Percentiles rank a stretch among this genome's conserved stretches.
phyloP scores from a whole-genome alignment of 2,888 invertebrate species.

The Luperina testacea region DNA sequence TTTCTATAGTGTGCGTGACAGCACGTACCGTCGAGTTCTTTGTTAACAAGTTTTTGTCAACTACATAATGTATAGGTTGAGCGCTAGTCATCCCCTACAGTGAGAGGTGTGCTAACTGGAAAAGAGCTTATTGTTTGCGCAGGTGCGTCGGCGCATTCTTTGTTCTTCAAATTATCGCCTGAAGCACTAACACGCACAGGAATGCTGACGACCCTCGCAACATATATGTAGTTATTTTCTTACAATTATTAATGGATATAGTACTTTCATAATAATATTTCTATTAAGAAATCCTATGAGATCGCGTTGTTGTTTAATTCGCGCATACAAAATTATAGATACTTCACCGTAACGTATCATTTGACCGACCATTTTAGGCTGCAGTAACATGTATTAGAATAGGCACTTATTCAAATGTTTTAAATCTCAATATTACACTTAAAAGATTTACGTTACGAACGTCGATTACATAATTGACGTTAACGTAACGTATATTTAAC shows the following conservation, averaged over 20 bases:
- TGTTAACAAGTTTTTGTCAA: constrained; percentile 51
- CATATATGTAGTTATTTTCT: constrained; percentile 40
- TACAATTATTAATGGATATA: constrained; percentile 28
- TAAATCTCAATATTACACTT: constrained; percentile 24
- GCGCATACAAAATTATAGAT: constrained; percentile 29
- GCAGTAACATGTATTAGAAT: constrained; percentile 15
- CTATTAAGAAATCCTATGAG: neutral
- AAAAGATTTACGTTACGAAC: constrained; percentile 38
- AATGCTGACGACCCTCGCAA: constrained; percentile 60
- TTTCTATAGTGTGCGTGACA: constrained; percentile 25
- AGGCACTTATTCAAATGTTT: constrained; percentile 21
- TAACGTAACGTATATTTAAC: constrained; percentile 54
- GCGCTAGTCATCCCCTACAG: constrained; percentile 70
- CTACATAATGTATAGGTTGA: constrained; percentile 31
- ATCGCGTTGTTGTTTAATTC: neutral
- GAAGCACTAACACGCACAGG: constrained; percentile 71
- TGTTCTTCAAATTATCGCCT: constrained; percentile 87
- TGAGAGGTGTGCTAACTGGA: constrained; percentile 79
- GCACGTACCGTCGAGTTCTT: constrained; percentile 25
- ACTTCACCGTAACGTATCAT: constrained; percentile 7
- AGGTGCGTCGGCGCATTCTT: constrained; percentile 85
- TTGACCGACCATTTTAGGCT: constrained; percentile 1
- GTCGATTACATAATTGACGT: constrained; percentile 45
- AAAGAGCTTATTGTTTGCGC: constrained; percentile 85
- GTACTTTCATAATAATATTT: constrained; percentile 12